Evolutionary conservation across 2,797 vertebrate species (phyloP).

Genomic region (Philypnodon macrostomus): DNA sequence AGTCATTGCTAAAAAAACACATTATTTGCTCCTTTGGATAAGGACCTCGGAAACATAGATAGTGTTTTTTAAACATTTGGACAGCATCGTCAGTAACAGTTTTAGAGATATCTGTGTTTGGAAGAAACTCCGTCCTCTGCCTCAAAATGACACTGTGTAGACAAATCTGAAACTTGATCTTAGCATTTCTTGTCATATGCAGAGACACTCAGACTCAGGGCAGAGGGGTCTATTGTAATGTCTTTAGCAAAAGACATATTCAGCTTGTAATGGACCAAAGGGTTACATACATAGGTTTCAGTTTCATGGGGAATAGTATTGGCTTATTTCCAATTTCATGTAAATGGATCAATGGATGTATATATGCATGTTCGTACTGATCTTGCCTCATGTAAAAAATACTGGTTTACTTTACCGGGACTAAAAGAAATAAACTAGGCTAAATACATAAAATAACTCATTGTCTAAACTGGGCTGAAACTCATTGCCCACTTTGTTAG

Average conservation of each 20-base stretch:
- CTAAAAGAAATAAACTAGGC: too few species aligned
- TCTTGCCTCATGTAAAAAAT: neutral
- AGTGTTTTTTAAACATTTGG: too few species aligned
- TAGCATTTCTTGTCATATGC: slow-evolving; percentile 33
- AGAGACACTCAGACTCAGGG: slow-evolving; percentile 25
- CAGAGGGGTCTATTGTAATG: slow-evolving; percentile 42
- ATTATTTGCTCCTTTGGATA: too few species aligned
- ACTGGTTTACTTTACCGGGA: neutral
- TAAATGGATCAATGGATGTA: slow-evolving; percentile 17
- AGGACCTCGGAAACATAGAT: too few species aligned
- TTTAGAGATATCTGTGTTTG: neutral
- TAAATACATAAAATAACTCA: too few species aligned
- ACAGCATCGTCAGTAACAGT: neutral
- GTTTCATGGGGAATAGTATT: slow-evolving; percentile 19
- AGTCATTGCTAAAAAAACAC: too few species aligned
- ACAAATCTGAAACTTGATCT: slow-evolving; percentile 39
- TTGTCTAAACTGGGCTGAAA: too few species aligned
- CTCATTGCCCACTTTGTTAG: too few species aligned
- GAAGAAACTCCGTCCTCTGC: neutral
- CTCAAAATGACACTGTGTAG: neutral
- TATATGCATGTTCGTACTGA: neutral
- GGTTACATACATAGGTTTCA: slow-evolving; percentile 25
- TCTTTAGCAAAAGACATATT: slow-evolving; percentile 29
- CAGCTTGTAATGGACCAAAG: neutral
- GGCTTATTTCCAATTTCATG: slow-evolving; percentile 24